These are phyloP conservation scores for Andrena haemorrhoa DNA, from an alignment of 2,888 invertebrate species.

Conservation along the genomic window DNA sequence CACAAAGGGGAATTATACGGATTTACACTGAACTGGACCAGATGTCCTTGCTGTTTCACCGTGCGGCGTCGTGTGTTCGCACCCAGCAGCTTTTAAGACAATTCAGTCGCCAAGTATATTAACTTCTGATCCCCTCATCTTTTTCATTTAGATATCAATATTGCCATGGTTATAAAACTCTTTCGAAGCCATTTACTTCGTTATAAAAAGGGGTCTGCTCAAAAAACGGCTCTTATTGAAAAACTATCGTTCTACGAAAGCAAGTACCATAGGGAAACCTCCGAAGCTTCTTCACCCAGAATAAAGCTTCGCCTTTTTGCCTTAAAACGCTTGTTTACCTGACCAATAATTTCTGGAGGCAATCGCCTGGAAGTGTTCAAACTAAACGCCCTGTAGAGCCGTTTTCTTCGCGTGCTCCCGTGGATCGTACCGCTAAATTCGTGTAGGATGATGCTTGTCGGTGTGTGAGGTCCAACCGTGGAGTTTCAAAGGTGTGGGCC, in stretches of 20 bases:
- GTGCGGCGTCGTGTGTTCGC: no score
- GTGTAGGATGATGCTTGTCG: slow-evolving; percentile 49
- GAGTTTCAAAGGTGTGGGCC: slow-evolving; percentile 66
- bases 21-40: no score
- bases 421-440: slow-evolving; percentile 45
- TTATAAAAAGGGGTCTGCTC: no score
- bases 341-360: background rate
- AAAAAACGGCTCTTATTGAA: no score
- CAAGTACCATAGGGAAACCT: no score
- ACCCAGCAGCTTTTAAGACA: no score
- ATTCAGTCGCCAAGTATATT: no score
- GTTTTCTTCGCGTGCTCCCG: slow-evolving; percentile 31
- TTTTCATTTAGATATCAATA: background rate
- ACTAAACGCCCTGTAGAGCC: slow-evolving; percentile 1
- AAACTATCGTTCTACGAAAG: no score
- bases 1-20: background rate
- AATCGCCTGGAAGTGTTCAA: background rate
- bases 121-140: no score
- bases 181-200: no score
- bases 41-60: no score
- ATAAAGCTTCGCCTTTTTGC: background rate
- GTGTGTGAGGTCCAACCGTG: slow-evolving; percentile 65
- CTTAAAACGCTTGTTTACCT: background rate
- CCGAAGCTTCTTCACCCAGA: background rate
- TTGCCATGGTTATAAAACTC: no score